Evolutionary conservation across 1,140 invertebrate genomes (phyloP), one percentile per base, ranked within the genome.

Genomic region (Cephus cinctus): DNA sequence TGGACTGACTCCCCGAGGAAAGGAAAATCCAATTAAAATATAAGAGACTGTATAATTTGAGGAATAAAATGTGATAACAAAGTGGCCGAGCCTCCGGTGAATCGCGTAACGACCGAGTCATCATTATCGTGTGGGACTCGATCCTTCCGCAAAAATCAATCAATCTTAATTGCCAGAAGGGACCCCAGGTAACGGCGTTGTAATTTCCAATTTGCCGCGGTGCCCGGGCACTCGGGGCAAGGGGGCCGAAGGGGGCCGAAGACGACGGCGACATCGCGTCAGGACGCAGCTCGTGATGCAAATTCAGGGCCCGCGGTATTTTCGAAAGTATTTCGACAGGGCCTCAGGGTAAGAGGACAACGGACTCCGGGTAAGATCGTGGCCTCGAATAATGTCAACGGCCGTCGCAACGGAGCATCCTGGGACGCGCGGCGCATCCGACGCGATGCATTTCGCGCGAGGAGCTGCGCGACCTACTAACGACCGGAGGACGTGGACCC

Each of bases 161-260:
- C 65, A 68, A 65, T 67, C 64, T 65, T 61, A 65, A 65, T 67
- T 57, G 57, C n/a, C n/a, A 52, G 48, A 47, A 27, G 52, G 52
- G 34, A 46, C 54, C 23, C 41, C 25, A 38, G 45, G 46, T 48
- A n/a, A 20, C 35, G 31, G 44, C 52, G 43, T 35, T 55, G 63
- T 64, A 67, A 67, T 67, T 67, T 67, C 50, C 61, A 64, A 67
- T 67, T 67, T 60, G 65, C 64, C 57, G 61, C 63, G 65, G 65
- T 50, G 48, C 52, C 50, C 51, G 5, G 3, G n/a, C n/a, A 15
- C 35, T 16, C 15, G 35, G n/a, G 32, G 4, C 21, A 16, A 20
- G 12, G 8, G 15, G 15, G 6, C 15, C 14, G 35, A 38, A n/a
- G n/a, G n/a, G n/a, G n/a, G n/a, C 14, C 35, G 35, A 38, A 20